Evolutionary conservation across 1,140 invertebrate genomes (phyloP).

Genomic region (Adoxophyes honmai): DNA sequence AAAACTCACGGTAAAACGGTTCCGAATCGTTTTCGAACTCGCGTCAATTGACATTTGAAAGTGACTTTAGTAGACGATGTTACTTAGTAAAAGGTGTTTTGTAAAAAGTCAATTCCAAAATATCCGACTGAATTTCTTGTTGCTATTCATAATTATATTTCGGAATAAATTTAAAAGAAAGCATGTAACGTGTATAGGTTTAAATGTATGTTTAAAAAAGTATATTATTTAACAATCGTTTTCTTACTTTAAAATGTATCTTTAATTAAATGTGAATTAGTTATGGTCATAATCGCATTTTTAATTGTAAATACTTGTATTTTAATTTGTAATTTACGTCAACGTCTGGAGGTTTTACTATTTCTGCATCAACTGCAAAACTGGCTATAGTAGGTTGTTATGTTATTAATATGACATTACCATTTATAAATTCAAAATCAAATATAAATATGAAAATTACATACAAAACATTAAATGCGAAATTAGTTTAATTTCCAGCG

Average conservation of each 20-base stretch:
- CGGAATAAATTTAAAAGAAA: background rate
- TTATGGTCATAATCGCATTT: background rate
- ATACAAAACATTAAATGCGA: no score
- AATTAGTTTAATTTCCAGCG: no score
- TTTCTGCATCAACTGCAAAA: background rate
- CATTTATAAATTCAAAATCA: no score
- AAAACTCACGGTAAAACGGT: background rate
- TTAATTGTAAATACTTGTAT: no score
- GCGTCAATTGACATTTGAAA: background rate
- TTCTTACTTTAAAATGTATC: background rate
- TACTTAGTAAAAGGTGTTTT: background rate
- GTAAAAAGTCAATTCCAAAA: constrained; percentile 43
- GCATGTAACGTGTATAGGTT: constrained; percentile 18
- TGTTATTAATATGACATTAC: no score
- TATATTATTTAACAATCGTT: background rate
- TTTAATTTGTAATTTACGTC: no score
- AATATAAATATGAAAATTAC: no score
- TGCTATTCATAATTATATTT: constrained; percentile 28
- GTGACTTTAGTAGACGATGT: constrained; percentile 1
- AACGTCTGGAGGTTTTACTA: no score
- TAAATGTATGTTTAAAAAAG: constrained; percentile 13
- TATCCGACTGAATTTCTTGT: constrained; percentile 51
- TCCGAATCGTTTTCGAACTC: background rate
- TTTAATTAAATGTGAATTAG: background rate
- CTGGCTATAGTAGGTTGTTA: background rate